Evolutionary conservation across 2,797 vertebrate species (phyloP), one percentile per base, ranked within the genome.

Genomic region (Lophius americanus): DNA sequence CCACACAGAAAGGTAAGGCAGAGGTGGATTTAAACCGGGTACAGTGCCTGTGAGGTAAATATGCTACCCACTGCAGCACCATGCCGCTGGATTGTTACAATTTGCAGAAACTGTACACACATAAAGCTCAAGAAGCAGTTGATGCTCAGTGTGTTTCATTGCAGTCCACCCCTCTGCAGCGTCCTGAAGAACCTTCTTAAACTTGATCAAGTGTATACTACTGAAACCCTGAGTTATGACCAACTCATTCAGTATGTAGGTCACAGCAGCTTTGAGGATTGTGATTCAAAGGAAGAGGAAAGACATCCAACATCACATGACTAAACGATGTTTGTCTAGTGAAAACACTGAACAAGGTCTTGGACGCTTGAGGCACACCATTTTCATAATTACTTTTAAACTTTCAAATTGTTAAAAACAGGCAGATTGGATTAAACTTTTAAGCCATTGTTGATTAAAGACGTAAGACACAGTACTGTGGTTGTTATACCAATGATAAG

Each of bases 231-330:
- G 32, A 46, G 6, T 43, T 9, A 49, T 33, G 35, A 60, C 11
- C 39, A 50, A 32, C 10, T 51, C 4, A 49, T 61, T 23, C 23
- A 23, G 23, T 23, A 23, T 65, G 52, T 33, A 48, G 39, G 37
- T 48, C 32, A 1, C n/a, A 52, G 43, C 23, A 56, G 50, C 36
- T 81, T 71, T 77, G 50, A 72, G 42, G 36, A 55, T 32, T 64
- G 37, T 35, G 14, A 54, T n/a, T 51, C 49, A 59, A 23, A 69
- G 36, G n/a, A 13, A 2, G 6, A 52, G n/a, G 8, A 63, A 56
- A 39, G 66, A 43, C 41, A 57, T 81, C 64, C 50, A 64, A 83
- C 70, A 46, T 38, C 70, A 84, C 68, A 70, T 75, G 74, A 85
- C 65, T 51, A 56, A 64, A 51, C 61, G 68, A 54, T 72, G 55